phyloP scores from a whole-genome alignment of 1,140 invertebrate genomes.

The Drosophila bipectinata region DNA sequence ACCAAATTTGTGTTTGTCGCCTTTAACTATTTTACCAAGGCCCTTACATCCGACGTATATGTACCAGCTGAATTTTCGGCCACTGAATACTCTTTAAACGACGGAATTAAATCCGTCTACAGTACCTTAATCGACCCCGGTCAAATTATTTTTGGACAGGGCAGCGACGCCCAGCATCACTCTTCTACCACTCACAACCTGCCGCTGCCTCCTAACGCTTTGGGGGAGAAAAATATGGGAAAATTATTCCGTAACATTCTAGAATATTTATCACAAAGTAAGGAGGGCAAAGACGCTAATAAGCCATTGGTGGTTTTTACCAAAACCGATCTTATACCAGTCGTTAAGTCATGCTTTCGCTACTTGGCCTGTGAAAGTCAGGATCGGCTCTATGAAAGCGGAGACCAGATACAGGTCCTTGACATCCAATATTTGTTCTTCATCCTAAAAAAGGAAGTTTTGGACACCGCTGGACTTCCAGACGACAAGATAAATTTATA shows the following conservation, averaged over 20 bases:
- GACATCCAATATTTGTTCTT: conserved; percentile 69
- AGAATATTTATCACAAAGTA: conserved; percentile 33
- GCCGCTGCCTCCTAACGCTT: conserved; percentile 68
- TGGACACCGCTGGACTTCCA: conserved; percentile 35
- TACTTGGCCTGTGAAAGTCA: conserved; percentile 45
- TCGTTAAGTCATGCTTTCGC: conserved; percentile 62
- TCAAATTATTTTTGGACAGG: conserved; percentile 59
- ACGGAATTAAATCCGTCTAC: conserved; percentile 52
- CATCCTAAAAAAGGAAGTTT: conserved; percentile 56
- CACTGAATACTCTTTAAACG: conserved; percentile 59
- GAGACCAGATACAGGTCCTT: conserved; percentile 41
- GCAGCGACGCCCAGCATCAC: conserved; percentile 57
- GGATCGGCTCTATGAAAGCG: background rate
- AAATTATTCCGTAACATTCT: conserved; percentile 59
- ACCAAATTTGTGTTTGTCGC: conserved; percentile 53
- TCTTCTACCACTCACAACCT: conserved; percentile 52
- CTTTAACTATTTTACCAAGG: conserved; percentile 73
- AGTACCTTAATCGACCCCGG: conserved; percentile 70
- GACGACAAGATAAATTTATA: conserved; percentile 27
- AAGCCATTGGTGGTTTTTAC: conserved; percentile 60
- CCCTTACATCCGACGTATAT: conserved; percentile 39
- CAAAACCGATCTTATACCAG: conserved; percentile 34
- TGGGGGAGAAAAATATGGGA: conserved; percentile 64
- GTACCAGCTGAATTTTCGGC: conserved; percentile 73
- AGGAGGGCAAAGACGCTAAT: conserved; percentile 1